Base-by-base conservation (phyloP, 2,888 invertebrate genomes). In the Euplagia quadripunctaria region DNA sequence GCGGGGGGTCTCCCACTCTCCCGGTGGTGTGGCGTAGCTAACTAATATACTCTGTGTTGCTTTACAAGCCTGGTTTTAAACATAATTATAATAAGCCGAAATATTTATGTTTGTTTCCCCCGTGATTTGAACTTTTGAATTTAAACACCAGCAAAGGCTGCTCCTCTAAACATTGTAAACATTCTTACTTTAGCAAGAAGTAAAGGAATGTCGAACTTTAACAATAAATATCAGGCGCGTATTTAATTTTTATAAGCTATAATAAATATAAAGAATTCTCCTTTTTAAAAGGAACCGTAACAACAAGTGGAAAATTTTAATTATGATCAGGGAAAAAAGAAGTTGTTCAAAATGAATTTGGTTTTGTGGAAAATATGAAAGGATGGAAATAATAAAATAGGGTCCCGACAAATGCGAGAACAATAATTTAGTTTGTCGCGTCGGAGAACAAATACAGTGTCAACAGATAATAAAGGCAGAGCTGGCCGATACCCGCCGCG, bases 391-490 rank as follows among this genome's bases (percentile, higher is more conserved):
- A 83, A 86, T 86, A 87, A 87, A 88, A 83, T 76, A 85, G 80
- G 83, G 76, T 85, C 72, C 75, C 83, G 79, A 86, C 81, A 87
- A 88, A 88, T 84, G 80, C 83, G 85, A 84, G 82, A 85, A 87
- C 84, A 88, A 90, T 92, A 91, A 91, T 91, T 91, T 89, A 87
- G 88, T 87, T 79, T 82, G 85, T 86, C 88, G 86, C 88, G 85
- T 87, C 80, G 79, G 85, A 84, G 88, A 89, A 90, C 89, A 91
- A 92, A 92, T 89, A 89, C 89, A 89, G 89, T 91, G 90, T 89
- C 89, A 89, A 90, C 89, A 88, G 89, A 91, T 91, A 93, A 92
- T 92, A 92, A 90, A 90, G 86, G 89, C 84, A 84, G 87, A 87
- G 85, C 83, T 87, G 81, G 88, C 87, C 87, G 81, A 86, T 87